Evolutionary conservation across 2,113 vertebrate genomes (phyloP), one percentile per base, ranked within the genome.

Genomic region (Fukomys damarensis): DNA sequence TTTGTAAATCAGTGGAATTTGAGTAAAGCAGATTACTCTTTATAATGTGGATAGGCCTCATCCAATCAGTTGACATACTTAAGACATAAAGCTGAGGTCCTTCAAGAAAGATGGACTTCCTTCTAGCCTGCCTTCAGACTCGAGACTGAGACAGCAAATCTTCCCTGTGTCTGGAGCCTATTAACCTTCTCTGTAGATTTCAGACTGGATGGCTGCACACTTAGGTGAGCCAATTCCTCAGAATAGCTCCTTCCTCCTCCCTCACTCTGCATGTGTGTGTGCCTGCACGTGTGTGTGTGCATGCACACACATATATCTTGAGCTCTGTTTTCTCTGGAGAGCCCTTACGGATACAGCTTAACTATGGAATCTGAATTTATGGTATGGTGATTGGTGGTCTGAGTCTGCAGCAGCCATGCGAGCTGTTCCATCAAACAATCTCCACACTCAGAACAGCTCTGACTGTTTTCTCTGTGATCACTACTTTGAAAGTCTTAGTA

Each of bases 321-420:
- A 28, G 8, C 84, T 95, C 79, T 59, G 5, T 88, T 82, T 82
- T 89, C 52, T 65, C 76, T 83, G 26, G 10, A 87, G n/a, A 96
- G 26, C 19, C 4, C 28, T 66, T 41, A 96, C 20, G 63, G 54
- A 87, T 82, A 70, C 26, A 56, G 81, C 22, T 93, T 16, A 63
- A 46, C 49, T 17, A 14, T 2, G 49, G 7, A 14, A 66, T 13
- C 6, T 74, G 49, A 7, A 83, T 8, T 86, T 74, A 68, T 22
- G 38, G 61, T 17, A 83, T 12, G 54, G n/a, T 84, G 30, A 82
- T 43, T 30, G 49, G 20, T 74, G 28, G 49, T 46, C 16, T 70
- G 35, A 83, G 17, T 61, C 82, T 70, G 54, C 41, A 56, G 7
- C 56, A 38, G 38, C 79, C 46, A 6, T 6, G n/a, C 41, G n/a